Conservation (phyloP, 2,113 vertebrate genomes). For the Larimichthys crocea region DNA sequence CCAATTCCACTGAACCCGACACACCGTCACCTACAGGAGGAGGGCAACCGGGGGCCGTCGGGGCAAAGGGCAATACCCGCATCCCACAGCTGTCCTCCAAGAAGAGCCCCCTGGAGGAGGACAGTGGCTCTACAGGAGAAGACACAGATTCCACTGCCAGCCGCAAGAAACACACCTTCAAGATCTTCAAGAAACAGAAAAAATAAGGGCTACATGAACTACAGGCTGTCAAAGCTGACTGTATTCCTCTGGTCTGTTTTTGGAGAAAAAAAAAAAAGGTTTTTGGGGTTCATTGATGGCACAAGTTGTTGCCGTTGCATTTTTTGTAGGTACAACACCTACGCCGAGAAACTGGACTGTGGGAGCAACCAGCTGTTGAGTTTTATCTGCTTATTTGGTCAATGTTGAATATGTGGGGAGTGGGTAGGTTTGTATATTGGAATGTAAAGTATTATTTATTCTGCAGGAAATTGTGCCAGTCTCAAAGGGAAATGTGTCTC, state of each 20-base stretch:
- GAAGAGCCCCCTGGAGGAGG: conserved; percentile 93
- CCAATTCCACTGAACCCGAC: conserved; percentile 95
- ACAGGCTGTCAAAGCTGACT: conserved; percentile 48
- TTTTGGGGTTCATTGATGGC: conserved; percentile 39
- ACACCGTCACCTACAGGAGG: conserved; percentile 89
- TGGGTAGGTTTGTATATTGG: conserved; percentile 72
- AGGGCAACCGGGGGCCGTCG: conserved; percentile 67
- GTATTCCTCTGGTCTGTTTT: conserved; percentile 58
- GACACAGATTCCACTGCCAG: conserved; percentile 92
- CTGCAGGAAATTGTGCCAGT: conserved; percentile 79
- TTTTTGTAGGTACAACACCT: conserved; percentile 66
- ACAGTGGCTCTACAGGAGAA: conserved; percentile 93
- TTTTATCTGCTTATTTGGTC: conserved; percentile 62
- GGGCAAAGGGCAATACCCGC: conserved; percentile 85
- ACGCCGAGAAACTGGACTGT: conserved; percentile 61
- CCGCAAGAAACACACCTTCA: conserved; percentile 97
- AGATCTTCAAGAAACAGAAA: conserved; percentile 98
- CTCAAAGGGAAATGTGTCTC: conserved; percentile 68
- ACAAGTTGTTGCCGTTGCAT: conserved; percentile 51
- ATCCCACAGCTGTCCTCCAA: conserved; percentile 95
- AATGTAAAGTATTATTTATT: conserved; percentile 87
- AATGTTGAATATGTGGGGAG: conserved; percentile 59
- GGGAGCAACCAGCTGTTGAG: conserved; percentile 64
- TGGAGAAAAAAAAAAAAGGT: conserved; percentile 3
- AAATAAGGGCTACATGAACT: conserved; percentile 84